Evolutionary conservation across 92 coral and sea anemone species (phyloP).

Genomic region (Epizoanthus scotinus): DNA sequence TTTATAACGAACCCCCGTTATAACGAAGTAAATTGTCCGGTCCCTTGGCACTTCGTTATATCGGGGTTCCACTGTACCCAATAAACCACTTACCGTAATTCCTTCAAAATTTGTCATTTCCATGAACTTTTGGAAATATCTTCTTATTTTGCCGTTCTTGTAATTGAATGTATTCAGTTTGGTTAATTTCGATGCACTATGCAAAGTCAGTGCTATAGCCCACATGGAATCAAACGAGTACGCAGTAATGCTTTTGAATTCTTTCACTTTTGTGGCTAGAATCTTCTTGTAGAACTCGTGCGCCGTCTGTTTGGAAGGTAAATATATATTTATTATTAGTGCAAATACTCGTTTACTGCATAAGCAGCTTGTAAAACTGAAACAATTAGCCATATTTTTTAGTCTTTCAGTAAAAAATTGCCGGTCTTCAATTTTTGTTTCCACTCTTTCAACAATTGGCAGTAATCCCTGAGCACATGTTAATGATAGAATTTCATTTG

Average conservation of each 20-base stretch:
- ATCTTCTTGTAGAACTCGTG: conserved; percentile 45
- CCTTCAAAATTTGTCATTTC: conserved; percentile 65
- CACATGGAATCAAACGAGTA: conserved; percentile 90
- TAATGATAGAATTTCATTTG: no score
- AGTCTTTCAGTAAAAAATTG: no score
- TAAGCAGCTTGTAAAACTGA: no score
- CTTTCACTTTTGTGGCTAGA: conserved; percentile 34
- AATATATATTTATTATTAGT: not conserved
- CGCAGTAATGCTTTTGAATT: conserved; percentile 47
- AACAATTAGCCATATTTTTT: no score
- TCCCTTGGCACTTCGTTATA: no score
- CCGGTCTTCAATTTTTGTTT: no score
- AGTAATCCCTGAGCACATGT: no score
- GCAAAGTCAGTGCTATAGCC: conserved; percentile 72
- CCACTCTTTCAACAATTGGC: no score
- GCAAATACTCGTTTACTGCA: not conserved
- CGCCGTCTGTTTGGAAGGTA: conserved; percentile 56
- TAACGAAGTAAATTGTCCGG: no score
- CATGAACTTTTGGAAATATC: conserved; percentile 31
- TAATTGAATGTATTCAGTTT: conserved; percentile 54
- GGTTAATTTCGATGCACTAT: conserved; percentile 34
- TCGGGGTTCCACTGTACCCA: no score
- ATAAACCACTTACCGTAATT: conserved; percentile 67
- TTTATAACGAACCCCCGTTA: no score
- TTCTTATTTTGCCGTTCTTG: conserved; percentile 14